Conservation (phyloP, 2,113 vertebrate species). For the Labeo rohita region DNA sequence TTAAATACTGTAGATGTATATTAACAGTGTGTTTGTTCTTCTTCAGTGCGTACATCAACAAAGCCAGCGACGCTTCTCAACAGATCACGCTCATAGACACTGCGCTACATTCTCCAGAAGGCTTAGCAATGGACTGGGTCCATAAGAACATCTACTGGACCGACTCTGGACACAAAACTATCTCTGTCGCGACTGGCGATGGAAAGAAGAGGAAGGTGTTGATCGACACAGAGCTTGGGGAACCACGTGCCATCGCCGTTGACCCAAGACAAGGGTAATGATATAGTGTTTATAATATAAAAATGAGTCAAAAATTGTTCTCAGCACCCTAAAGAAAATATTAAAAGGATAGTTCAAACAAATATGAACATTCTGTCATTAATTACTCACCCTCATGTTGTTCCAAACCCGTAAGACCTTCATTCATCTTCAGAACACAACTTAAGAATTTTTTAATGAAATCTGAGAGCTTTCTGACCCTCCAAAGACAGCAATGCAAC, state of each 20-base stretch:
- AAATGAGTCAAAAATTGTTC: background rate
- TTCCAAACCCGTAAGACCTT: too few species aligned
- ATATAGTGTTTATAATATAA: background rate
- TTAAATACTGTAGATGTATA: constrained; percentile 29
- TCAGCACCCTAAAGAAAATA: background rate
- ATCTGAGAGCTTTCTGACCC: too few species aligned
- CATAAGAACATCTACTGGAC: constrained; percentile 99
- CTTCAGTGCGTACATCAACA: constrained; percentile 91
- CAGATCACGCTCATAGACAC: constrained; percentile 89
- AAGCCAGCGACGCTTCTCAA: constrained; percentile 86
- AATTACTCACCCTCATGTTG: too few species aligned
- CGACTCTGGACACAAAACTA: constrained; percentile 93
- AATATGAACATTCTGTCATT: too few species aligned
- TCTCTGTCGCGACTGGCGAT: constrained; percentile 91
- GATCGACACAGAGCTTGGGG: constrained; percentile 85
- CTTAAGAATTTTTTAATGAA: too few species aligned
- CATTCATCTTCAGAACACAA: too few species aligned
- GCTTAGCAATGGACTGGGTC: constrained; percentile 95
- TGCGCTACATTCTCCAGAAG: constrained; percentile 90
- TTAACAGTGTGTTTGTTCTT: constrained; percentile 51
- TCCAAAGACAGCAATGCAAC: too few species aligned
- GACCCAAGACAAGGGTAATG: constrained; percentile 92
- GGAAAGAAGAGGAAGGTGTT: constrained; percentile 88
- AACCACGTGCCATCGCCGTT: constrained; percentile 92
- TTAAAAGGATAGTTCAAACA: background rate